Conservation (phyloP, 1,140 invertebrate genomes). For the Rhopalosiphum maidis region DNA sequence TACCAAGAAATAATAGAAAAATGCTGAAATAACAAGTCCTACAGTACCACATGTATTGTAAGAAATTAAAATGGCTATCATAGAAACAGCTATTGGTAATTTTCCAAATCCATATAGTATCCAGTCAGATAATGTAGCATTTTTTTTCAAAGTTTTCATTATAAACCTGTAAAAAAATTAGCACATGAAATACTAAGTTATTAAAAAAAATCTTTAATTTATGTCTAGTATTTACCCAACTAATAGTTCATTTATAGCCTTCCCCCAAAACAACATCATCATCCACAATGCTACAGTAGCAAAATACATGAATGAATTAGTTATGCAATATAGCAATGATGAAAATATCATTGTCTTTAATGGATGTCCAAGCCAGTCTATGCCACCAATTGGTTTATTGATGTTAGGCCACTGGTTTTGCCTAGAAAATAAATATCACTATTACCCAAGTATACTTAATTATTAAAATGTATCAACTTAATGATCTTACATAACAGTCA, state of each 20-base stretch:
- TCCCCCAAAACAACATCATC: slow-evolving; percentile 52
- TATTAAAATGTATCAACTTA: background rate
- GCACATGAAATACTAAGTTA: background rate
- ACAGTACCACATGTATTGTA: slow-evolving; percentile 36
- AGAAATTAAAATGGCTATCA: slow-evolving; percentile 37
- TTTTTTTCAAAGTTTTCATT: slow-evolving; percentile 43
- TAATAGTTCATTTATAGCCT: slow-evolving; percentile 24
- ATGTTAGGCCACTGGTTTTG: slow-evolving; percentile 16
- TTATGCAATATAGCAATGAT: slow-evolving; percentile 41
- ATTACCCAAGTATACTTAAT: background rate
- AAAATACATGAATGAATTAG: slow-evolving; percentile 40
- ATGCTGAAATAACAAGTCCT: slow-evolving; percentile 48
- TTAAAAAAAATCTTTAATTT: background rate
- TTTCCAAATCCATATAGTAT: slow-evolving; percentile 46
- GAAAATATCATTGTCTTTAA: slow-evolving; percentile 37
- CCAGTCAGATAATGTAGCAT: slow-evolving; percentile 21
- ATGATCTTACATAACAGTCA: slow-evolving; percentile 23
- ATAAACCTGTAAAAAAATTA: slow-evolving; percentile 28
- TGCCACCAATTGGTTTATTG: slow-evolving; percentile 41
- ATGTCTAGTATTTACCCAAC: background rate
- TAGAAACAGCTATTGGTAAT: slow-evolving; percentile 41
- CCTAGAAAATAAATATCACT: slow-evolving; percentile 1
- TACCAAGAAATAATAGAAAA: slow-evolving; percentile 53
- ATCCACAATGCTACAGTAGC: slow-evolving; percentile 23
- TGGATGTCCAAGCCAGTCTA: slow-evolving; percentile 51